phyloP scores from a whole-genome alignment of 1,140 invertebrate genomes.

The Melipona quadrifasciata region DNA sequence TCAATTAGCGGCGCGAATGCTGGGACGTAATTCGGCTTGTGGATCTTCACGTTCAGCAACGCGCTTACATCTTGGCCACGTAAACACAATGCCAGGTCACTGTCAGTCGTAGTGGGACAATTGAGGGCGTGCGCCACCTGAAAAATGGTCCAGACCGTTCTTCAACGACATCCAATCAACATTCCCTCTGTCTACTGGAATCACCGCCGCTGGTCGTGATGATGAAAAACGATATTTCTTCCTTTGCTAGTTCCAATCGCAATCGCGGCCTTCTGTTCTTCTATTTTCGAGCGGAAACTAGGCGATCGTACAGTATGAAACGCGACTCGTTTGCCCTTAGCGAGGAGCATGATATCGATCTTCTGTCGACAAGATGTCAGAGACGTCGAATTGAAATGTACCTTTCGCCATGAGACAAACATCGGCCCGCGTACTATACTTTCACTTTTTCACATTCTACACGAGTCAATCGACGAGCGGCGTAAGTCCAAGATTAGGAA shows the following conservation, averaged over 20 bases:
- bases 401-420: background rate
- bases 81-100: constrained; percentile 85
- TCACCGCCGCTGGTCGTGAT: constrained; percentile 16
- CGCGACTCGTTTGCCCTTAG: background rate
- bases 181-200: constrained; percentile 6
- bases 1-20: constrained; percentile 90
- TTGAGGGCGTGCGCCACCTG: constrained; percentile 89
- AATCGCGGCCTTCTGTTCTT: background rate
- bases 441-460: background rate
- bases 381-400: constrained; percentile 1
- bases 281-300: background rate
- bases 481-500: too few relatives aligned
- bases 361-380: constrained; percentile 1
- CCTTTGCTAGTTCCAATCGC: constrained; percentile 33
- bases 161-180: constrained; percentile 45
- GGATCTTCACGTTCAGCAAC: constrained; percentile 75
- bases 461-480: too few relatives aligned
- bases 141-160: constrained; percentile 57
- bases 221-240: constrained; percentile 52
- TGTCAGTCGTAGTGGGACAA: constrained; percentile 85
- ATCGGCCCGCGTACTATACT: background rate
- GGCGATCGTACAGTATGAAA: background rate
- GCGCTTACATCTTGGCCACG: constrained; percentile 80
- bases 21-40: constrained; percentile 78
- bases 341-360: constrained; percentile 2